phyloP scores from a whole-genome alignment of 2,797 vertebrate species.

The Pampus argenteus region DNA sequence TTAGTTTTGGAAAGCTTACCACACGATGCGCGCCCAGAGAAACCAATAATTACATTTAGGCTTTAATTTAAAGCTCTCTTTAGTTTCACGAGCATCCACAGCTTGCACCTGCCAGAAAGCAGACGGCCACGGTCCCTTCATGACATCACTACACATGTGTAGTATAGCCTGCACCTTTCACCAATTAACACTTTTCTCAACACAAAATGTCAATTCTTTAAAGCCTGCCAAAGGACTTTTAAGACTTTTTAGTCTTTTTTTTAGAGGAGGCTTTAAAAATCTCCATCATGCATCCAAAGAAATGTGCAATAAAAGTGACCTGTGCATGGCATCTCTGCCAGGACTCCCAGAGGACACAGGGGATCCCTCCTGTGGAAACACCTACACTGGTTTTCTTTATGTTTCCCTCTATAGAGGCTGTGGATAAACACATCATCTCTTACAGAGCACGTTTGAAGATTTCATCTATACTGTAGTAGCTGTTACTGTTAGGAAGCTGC shows the following conservation, averaged over 20 bases:
- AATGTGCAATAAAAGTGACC: slow-evolving; percentile 52
- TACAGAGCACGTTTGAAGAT: slow-evolving; percentile 30
- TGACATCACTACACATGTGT: slow-evolving; percentile 21
- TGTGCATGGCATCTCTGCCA: slow-evolving; percentile 20
- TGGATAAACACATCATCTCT: slow-evolving; percentile 12
- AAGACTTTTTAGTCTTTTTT: background rate
- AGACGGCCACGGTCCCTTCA: slow-evolving; percentile 16
- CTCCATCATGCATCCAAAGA: slow-evolving; percentile 29
- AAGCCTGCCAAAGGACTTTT: slow-evolving; percentile 1
- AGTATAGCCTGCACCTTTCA: slow-evolving; percentile 43
- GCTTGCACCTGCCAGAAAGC: slow-evolving; percentile 39
- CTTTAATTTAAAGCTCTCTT: slow-evolving; percentile 63
- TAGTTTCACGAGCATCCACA: slow-evolving; percentile 38
- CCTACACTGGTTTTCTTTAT: slow-evolving; percentile 8
- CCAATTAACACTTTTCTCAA: slow-evolving; percentile 5
- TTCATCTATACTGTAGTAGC: background rate
- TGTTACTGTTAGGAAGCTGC: slow-evolving; percentile 27
- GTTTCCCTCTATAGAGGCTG: slow-evolving; percentile 25
- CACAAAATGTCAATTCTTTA: slow-evolving; percentile 9
- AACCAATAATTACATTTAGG: slow-evolving; percentile 62
- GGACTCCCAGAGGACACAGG: slow-evolving; percentile 40
- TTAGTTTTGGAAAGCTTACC: slow-evolving; percentile 34
- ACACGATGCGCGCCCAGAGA: slow-evolving; percentile 49
- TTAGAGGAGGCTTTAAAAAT: slow-evolving; percentile 30
- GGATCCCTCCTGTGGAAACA: slow-evolving; percentile 49